These are phyloP conservation scores for Cyanoramphus novaezelandiae DNA, from an alignment of 2,113 vertebrate genomes.

Conservation along the genomic window DNA sequence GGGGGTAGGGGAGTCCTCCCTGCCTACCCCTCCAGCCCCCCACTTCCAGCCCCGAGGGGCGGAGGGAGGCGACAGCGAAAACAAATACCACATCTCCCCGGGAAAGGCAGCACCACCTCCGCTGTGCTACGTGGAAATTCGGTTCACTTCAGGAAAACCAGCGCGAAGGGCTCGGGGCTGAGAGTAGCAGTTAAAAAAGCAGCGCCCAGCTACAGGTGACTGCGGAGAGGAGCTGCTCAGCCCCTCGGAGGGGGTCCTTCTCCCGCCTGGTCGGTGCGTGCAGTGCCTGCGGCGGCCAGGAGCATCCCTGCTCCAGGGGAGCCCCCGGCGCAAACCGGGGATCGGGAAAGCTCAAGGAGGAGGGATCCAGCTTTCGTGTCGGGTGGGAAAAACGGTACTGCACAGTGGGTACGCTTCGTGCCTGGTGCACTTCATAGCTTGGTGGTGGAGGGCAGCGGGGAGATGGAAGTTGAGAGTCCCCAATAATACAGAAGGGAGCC, in stretches of 20 bases:
- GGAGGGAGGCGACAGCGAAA: background rate
- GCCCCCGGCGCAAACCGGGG: background rate
- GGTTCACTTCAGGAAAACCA: background rate
- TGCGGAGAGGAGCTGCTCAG: background rate
- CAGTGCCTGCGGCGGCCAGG: background rate
- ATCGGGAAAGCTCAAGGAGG: accelerated
- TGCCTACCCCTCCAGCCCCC: background rate
- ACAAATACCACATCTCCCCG: background rate
- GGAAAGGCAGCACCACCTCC: background rate
- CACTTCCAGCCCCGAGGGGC: background rate
- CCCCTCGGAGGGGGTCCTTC: background rate
- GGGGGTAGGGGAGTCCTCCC: conserved; percentile 22
- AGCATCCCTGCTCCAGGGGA: background rate
- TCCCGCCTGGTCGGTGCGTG: background rate
- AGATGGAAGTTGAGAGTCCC: background rate
- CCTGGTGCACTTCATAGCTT: accelerated
- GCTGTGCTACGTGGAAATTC: background rate
- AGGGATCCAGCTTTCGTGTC: background rate
- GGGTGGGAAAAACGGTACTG: background rate
- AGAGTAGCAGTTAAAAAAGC: background rate
- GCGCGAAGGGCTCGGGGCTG: background rate
- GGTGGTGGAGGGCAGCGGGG: accelerated
- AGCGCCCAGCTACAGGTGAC: conserved; percentile 57
- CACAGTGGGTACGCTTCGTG: accelerated
- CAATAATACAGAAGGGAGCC: accelerated